Evolutionary conservation across 2,113 vertebrate genomes (phyloP).

Genomic region (Paedocypris sp.): DNA sequence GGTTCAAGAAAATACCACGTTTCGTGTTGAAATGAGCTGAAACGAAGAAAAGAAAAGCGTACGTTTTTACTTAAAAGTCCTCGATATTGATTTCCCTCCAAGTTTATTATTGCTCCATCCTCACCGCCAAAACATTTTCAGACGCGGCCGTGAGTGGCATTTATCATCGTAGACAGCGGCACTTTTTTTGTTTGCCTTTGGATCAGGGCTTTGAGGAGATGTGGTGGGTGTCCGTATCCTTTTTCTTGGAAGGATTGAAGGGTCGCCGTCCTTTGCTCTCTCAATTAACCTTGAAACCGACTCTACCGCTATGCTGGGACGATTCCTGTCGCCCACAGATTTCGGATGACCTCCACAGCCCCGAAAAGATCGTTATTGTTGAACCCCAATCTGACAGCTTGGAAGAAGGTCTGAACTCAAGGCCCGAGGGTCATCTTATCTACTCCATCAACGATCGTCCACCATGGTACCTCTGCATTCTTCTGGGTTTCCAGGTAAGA

Average conservation of each 20-base stretch:
- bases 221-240: background rate
- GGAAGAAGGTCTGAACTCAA: slow-evolving; percentile 20
- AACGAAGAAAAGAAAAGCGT: too few relatives aligned
- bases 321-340: slow-evolving; percentile 29
- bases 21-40: too few relatives aligned
- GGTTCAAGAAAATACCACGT: too few relatives aligned
- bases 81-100: too few relatives aligned
- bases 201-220: background rate
- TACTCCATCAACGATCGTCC: slow-evolving; percentile 61
- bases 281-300: background rate
- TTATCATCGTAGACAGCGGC: too few relatives aligned
- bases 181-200: too few relatives aligned
- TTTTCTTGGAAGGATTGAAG: background rate
- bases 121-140: too few relatives aligned
- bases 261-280: background rate
- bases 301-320: background rate
- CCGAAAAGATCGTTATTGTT: slow-evolving; percentile 22
- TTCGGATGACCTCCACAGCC: slow-evolving; percentile 35
- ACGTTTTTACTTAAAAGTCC: too few relatives aligned
- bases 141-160: too few relatives aligned
- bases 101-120: too few relatives aligned
- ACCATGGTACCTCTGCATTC: slow-evolving; percentile 66
- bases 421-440: slow-evolving; percentile 40
- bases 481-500: slow-evolving; percentile 63
- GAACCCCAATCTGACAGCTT: slow-evolving; percentile 25